These are phyloP conservation scores for Chaetorhynchus papuensis DNA, from an alignment of 2,113 vertebrate species.

Conservation along the genomic window DNA sequence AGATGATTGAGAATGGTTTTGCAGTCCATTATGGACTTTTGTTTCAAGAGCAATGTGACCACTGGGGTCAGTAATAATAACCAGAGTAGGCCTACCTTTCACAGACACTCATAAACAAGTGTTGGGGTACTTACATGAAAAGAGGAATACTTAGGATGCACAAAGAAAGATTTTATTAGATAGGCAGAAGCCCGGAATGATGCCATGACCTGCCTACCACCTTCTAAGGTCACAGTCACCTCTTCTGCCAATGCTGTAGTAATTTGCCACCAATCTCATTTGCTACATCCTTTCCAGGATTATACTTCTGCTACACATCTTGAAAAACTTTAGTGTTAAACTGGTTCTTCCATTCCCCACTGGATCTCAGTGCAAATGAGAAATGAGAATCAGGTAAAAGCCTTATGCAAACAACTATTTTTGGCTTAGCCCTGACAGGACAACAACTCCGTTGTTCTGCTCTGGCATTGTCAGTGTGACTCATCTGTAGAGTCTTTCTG, in stretches of 20 bases:
- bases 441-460: not conserved
- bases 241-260: not conserved
- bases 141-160: not conserved
- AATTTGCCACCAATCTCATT: not conserved
- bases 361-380: not conserved
- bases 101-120: not conserved
- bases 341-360: not conserved
- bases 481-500: slow-evolving; percentile 41
- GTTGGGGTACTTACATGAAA: not conserved
- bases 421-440: not conserved
- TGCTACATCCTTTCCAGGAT: not conserved
- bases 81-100: not conserved
- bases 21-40: not conserved
- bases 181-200: not conserved
- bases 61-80: not conserved
- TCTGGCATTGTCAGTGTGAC: not conserved
- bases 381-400: slow-evolving; percentile 16
- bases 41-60: not conserved
- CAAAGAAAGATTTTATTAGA: not conserved
- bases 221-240: not conserved
- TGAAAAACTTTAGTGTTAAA: not conserved
- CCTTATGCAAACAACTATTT: slow-evolving; percentile 54
- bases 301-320: not conserved
- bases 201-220: not conserved
- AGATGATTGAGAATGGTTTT: not conserved